These are phyloP conservation scores for Drosophila prolongata DNA, from an alignment of 2,888 invertebrate genomes.

Conservation along the genomic window DNA sequence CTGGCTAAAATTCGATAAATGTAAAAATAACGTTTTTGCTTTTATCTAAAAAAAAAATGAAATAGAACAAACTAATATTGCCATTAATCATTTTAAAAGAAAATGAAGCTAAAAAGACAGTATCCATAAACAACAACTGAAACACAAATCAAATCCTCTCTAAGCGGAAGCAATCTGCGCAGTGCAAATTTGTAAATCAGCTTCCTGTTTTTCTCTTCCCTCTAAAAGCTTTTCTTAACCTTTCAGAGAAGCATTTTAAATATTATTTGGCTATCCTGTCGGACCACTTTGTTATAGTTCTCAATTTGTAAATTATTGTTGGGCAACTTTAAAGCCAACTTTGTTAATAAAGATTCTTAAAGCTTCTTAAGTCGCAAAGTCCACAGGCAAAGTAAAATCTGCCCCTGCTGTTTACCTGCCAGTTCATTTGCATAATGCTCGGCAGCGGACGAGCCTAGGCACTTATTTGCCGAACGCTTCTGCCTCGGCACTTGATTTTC, in stretches of 20 bases:
- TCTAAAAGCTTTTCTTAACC: conserved; percentile 1
- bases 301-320: not conserved
- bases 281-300: not conserved
- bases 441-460: not conserved
- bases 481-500: conserved; percentile 18
- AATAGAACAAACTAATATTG: too few species aligned
- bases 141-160: conserved; percentile 25
- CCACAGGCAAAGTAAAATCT: not conserved
- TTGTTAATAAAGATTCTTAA: not conserved
- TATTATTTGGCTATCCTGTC: too few species aligned
- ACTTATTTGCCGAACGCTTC: conserved; percentile 10
- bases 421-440: conserved; percentile 26
- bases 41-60: too few species aligned
- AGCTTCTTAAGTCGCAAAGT: too few species aligned
- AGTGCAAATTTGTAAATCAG: conserved; percentile 50
- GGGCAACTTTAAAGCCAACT: not conserved
- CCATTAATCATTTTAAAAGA: not conserved
- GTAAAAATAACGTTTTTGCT: too few species aligned
- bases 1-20: too few species aligned
- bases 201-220: conserved; percentile 29
- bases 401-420: not conserved
- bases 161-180: conserved; percentile 63
- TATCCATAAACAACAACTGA: conserved; percentile 11
- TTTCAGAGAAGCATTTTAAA: conserved; percentile 5
- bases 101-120: not conserved